Evolutionary conservation across 1,140 invertebrate genomes (phyloP), one percentile per base, ranked within the genome.

Genomic region (Pollicipes pollicipes): DNA sequence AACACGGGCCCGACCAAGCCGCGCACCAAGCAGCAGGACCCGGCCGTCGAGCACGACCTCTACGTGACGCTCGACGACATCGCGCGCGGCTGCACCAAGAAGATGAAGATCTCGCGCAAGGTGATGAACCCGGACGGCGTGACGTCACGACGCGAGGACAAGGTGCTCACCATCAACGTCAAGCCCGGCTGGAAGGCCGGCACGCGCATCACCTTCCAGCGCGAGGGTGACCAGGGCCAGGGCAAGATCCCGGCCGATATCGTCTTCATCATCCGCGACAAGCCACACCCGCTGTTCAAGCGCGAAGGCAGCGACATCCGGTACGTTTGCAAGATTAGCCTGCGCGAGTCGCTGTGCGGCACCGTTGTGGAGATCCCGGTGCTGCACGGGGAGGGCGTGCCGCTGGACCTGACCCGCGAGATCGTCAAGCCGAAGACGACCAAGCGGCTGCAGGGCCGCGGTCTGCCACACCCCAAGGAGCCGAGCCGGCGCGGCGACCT

Each of bases 101-200:
- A 98, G 82, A 99, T 99, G 96, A 99, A 98, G 82, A 99, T 99
- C 69, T 97, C 94, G 27, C 85, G 95, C 74, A 87, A 89, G 76
- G 92, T 98, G 27, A 80, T 92, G 10, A 88, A 89, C 76, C 80
- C 87, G 8, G 93, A 98, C 80, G 93, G 93, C 68, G 79, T 83
- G 70, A 86, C 88, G 0, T 81, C 81, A 10, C 88, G 88, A 74
- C 94, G 96, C 76, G 93, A 98, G 79, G 97, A 99, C 78, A 99
- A 99, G 84, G 93, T 98, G 64, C 82, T 99, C 16, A 97, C 95
- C 0, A 98, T 99, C 73, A 94, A 93, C 75, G 93, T 99, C 3
- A 99, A 99, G 79, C 95, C 94, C 28, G 97, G 97, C 26, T 99
- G 97, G 97, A 98, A 97, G 82, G 92, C 95, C 28, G 96, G 97